Evolutionary conservation across 2,888 invertebrate genomes (phyloP).

Genomic region (Heliconius ismenius): DNA sequence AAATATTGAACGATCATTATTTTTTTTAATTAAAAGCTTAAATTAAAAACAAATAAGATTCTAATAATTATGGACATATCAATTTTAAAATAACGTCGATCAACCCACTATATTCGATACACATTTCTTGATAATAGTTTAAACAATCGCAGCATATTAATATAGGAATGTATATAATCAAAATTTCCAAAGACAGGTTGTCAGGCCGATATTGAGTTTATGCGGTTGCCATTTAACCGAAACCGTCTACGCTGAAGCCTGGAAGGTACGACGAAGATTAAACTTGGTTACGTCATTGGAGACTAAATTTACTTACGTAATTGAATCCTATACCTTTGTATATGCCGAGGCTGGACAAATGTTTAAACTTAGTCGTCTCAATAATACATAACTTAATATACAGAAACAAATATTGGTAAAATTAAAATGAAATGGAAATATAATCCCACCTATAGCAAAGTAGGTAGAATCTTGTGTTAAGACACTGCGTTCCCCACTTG

Average conservation of each 20-base stretch:
- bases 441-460: no score
- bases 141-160: no score
- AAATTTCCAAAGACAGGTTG: conserved; percentile 2
- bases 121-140: no score
- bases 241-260: background rate
- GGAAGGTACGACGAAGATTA: conserved; percentile 2
- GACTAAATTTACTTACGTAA: conserved; percentile 5
- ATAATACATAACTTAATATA: background rate
- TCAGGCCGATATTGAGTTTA: conserved; percentile 3
- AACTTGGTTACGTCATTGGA: conserved; percentile 10
- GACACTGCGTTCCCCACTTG: no score
- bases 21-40: no score
- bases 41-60: no score
- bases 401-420: background rate
- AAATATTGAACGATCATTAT: no score
- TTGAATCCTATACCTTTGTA: background rate
- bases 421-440: no score
- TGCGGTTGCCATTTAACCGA: conserved; percentile 4
- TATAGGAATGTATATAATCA: background rate
- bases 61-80: no score
- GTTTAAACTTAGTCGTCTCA: background rate
- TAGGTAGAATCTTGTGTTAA: no score
- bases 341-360: background rate
- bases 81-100: no score
- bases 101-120: no score